Base-by-base conservation (phyloP, 2,888 invertebrate genomes). In the Buathra laborator region DNA sequence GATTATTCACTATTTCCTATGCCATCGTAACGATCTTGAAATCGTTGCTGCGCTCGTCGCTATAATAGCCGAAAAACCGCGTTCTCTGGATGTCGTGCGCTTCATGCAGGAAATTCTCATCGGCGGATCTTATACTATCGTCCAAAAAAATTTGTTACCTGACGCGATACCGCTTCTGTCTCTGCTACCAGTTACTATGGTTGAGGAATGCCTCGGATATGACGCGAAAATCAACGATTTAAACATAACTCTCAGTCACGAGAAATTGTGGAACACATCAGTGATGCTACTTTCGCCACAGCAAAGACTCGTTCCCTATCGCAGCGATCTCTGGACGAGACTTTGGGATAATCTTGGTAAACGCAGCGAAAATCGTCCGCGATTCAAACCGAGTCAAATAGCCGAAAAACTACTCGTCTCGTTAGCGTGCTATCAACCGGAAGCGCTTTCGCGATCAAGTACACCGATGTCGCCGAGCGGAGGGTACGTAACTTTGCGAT, bases 211-310 rank as follows among this genome's bases (percentile, higher is more conserved):
- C 64, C 94, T 95, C 76, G 95, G 96, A 79, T 94, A 95, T 7
- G 96, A 96, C 89, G 95, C 96, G 4, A 96, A 95, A 94, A 96
- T 96, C 81, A 93, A 94, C 68, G 94, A 94, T 79, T 94, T 95
- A 83, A 95, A 94, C 85, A 96, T 97, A 66, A 96, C 96, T 1
- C 94, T 97, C 86, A 96, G 96, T 9, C 96, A 96, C 89, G 97
- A 97, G 94, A 95, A 96, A 87, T 94, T 98, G 72, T 97, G 97
- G 96, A 97, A 97, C 92, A 97, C 97, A 12, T 96, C 96, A 32
- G 97, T 97, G 94, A 97, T 97, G 96, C 94, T 98, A 70, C 94
- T 98, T 75, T 97, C 98, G 3, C 97, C 98, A 1, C 96, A 97
- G 80, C 98, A 98, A 94, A 95, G 98, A 85, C 95, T 98, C 67